A percentile compares a stretch with the other conserved stretches of the same genome.
These are phyloP conservation scores for Escarpia spicata DNA, from an alignment of 2,888 invertebrate genomes.

Conservation along the genomic window DNA sequence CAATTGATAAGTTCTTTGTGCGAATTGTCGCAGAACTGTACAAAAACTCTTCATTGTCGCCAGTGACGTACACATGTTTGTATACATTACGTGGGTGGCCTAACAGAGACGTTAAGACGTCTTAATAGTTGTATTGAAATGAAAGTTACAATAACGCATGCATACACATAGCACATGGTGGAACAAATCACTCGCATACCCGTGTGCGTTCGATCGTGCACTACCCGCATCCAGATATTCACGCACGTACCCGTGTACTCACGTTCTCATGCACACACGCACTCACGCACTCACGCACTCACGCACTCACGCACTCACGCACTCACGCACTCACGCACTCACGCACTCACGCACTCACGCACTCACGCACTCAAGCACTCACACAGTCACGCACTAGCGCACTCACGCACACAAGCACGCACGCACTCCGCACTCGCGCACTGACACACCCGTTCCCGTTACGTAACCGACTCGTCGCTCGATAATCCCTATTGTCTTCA, in stretches of 20 bases:
- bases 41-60: not conserved
- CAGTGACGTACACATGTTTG: not conserved
- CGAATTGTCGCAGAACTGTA: not conserved
- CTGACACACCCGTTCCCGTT: not conserved
- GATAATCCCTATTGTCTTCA: not conserved
- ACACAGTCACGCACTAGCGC: too few species aligned
- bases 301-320: too few species aligned
- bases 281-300: too few species aligned
- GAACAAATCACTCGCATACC: not conserved
- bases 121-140: not conserved
- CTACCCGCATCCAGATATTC: not conserved
- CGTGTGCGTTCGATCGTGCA: not conserved
- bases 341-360: too few species aligned
- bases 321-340: too few species aligned
- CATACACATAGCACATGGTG: not conserved
- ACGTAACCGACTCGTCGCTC: not conserved
- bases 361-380: too few species aligned
- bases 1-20: not conserved
- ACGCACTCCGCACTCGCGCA: too few species aligned
- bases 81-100: not conserved
- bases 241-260: not conserved
- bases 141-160: not conserved
- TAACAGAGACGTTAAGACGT: not conserved
- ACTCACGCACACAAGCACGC: too few species aligned
- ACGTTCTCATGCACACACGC: too few species aligned